These are phyloP conservation scores for Dendronephthya gigantea DNA, from an alignment of 64 coral and sea anemone species.

Conservation along the genomic window DNA sequence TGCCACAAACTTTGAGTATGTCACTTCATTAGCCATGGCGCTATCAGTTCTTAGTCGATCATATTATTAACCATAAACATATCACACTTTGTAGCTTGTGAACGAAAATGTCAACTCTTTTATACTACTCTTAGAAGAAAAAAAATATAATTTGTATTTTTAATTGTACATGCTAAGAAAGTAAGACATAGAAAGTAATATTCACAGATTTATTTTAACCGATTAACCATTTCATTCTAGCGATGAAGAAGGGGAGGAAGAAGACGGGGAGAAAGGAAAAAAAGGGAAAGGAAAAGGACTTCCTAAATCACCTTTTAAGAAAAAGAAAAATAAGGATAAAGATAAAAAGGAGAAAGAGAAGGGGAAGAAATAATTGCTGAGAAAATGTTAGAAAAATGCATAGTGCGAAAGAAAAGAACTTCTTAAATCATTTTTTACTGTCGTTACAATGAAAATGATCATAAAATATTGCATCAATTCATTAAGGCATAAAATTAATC, in stretches of 20 bases:
- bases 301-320: constrained; percentile 8
- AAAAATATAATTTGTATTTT: background rate
- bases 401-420: no score
- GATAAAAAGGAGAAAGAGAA: background rate
- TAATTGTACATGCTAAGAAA: no score
- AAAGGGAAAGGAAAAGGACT: background rate
- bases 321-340: background rate
- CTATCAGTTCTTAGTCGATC: no score
- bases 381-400: background rate
- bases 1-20: constrained; percentile 26
- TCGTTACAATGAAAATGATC: no score
- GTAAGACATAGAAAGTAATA: no score
- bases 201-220: no score
- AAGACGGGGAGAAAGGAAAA: background rate
- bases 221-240: background rate
- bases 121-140: background rate
- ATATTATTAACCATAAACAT: no score
- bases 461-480: no score
- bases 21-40: no score
- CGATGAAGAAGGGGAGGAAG: background rate
- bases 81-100: no score
- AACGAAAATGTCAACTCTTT: background rate
- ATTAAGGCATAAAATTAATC: no score
- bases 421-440: no score
- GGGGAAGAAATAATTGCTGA: background rate